These are phyloP conservation scores for Phenacoccus solenopsis DNA, from an alignment of 1,140 invertebrate genomes.

Conservation along the genomic window DNA sequence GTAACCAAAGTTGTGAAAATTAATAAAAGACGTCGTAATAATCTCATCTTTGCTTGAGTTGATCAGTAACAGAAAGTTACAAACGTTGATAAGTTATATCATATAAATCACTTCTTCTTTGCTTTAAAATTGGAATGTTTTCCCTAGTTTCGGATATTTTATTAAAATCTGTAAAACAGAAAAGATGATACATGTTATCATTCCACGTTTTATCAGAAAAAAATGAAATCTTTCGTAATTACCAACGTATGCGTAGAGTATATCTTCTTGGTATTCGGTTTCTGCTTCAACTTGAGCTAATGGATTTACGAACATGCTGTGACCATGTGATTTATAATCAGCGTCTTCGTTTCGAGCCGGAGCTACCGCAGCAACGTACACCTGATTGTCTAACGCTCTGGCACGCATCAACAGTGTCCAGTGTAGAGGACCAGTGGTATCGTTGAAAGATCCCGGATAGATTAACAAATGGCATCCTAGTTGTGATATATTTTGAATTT, in stretches of 20 bases:
- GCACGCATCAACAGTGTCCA: slow-evolving; percentile 74
- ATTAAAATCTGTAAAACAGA: slow-evolving; percentile 48
- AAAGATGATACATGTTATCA: slow-evolving; percentile 20
- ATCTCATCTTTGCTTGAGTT: too few relatives aligned
- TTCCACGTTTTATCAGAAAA: slow-evolving; percentile 17
- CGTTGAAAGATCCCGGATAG: slow-evolving; percentile 91
- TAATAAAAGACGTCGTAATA: too few relatives aligned
- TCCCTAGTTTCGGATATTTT: slow-evolving; percentile 57
- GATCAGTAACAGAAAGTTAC: too few relatives aligned
- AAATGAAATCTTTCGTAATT: slow-evolving; percentile 28
- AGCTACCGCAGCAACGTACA: slow-evolving; percentile 57
- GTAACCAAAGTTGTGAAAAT: too few relatives aligned
- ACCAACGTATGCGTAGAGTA: slow-evolving; percentile 64
- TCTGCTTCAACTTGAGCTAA: slow-evolving; percentile 69
- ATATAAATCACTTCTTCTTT: slow-evolving; percentile 70
- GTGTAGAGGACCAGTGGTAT: slow-evolving; percentile 85
- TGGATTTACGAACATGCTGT: slow-evolving; percentile 71
- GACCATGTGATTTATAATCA: slow-evolving; percentile 78
- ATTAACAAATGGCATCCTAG: slow-evolving; percentile 69
- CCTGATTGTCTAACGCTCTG: slow-evolving; percentile 78
- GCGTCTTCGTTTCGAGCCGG: slow-evolving; percentile 59
- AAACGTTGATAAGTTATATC: slow-evolving; percentile 30
- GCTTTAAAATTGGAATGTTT: slow-evolving; percentile 64
- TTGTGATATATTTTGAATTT: not conserved
- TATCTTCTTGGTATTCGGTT: slow-evolving; percentile 54